These are phyloP conservation scores for Acestrorhynchus altus DNA, from an alignment of 2,797 vertebrate genomes.

Conservation along the genomic window DNA sequence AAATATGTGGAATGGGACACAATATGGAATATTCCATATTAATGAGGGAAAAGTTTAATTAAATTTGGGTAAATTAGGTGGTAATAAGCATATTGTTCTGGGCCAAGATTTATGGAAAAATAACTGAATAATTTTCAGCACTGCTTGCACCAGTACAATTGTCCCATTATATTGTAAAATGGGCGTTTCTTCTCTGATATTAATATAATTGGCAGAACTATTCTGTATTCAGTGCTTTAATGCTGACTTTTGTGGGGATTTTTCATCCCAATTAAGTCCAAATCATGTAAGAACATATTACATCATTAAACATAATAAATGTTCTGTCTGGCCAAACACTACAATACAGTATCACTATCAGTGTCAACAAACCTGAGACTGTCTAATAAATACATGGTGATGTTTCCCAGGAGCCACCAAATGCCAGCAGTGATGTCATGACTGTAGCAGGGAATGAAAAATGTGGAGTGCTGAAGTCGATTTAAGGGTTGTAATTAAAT, in stretches of 20 bases:
- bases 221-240: too few species aligned
- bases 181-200: background rate
- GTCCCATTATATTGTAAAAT: background rate
- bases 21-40: too few species aligned
- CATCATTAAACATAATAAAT: too few species aligned
- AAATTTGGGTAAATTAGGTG: background rate
- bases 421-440: slow-evolving; percentile 40
- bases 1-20: background rate
- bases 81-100: too few species aligned
- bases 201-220: too few species aligned
- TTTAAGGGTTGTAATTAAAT: slow-evolving; percentile 33
- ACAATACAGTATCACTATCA: background rate
- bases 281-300: too few species aligned
- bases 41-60: too few species aligned
- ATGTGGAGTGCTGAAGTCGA: slow-evolving; percentile 31
- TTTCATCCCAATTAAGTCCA: too few species aligned
- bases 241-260: too few species aligned
- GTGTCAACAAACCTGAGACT: background rate
- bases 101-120: too few species aligned
- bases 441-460: slow-evolving; percentile 34
- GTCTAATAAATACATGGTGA: slow-evolving; percentile 28
- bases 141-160: background rate
- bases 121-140: background rate
- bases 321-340: background rate
- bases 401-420: slow-evolving; percentile 14